Percentiles rank a stretch among this genome's conserved stretches.
phyloP scores from a whole-genome alignment of 2,113 vertebrate genomes.

The Isurus oxyrinchus region DNA sequence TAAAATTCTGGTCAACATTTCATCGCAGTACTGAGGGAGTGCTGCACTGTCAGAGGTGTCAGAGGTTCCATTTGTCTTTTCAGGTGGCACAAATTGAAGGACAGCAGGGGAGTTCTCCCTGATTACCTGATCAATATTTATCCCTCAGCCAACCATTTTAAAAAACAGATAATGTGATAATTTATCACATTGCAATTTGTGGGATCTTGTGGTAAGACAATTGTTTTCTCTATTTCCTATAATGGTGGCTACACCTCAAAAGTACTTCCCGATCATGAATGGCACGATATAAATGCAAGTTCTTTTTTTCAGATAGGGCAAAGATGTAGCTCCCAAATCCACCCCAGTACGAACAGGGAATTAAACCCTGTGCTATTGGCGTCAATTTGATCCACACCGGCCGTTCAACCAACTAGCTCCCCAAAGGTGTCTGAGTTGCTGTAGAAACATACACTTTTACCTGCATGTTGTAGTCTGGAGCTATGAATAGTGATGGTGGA shows the following conservation, averaged over 20 bases:
- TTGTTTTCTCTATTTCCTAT: not conserved
- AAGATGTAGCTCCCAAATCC: no score
- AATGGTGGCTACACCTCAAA: not conserved
- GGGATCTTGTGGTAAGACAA: not conserved
- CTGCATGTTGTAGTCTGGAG: no score
- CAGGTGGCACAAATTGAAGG: not conserved
- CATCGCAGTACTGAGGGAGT: not conserved
- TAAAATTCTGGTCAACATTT: not conserved
- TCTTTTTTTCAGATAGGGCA: no score
- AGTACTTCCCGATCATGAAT: not conserved
- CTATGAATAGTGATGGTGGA: no score
- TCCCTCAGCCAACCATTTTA: not conserved
- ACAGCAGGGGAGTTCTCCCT: not conserved
- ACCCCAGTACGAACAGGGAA: no score
- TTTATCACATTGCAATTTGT: not conserved
- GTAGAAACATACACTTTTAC: no score
- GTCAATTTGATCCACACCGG: no score
- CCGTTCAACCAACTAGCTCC: no score
- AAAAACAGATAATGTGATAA: not conserved
- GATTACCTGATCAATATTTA: not conserved
- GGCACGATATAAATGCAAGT: not conserved
- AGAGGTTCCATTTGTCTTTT: not conserved
- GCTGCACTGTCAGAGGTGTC: not conserved
- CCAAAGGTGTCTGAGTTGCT: no score
- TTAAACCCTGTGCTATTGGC: no score